A percentile compares a stretch with the other conserved stretches of the same genome.
These are phyloP conservation scores for Turnix velox DNA, from an alignment of 2,113 vertebrate species.

Conservation along the genomic window DNA sequence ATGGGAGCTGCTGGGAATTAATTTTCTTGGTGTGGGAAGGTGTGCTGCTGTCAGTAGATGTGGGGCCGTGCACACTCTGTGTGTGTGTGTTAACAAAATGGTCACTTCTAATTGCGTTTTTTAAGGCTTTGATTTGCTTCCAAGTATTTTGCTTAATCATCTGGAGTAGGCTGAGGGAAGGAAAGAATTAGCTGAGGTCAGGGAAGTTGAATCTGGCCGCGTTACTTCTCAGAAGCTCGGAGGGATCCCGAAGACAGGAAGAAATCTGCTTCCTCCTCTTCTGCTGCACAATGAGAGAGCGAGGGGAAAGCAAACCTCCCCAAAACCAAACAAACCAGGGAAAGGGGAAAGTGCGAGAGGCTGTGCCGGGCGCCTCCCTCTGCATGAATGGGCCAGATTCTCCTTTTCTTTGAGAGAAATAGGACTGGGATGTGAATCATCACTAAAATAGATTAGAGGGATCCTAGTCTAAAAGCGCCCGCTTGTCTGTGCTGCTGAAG, in stretches of 20 bases:
- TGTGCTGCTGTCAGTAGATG: neutral
- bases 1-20: neutral
- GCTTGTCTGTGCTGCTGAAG: neutral
- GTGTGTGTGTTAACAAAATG: neutral
- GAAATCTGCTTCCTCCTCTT: neutral
- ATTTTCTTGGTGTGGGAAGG: neutral
- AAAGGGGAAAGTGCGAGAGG: rapidly evolving
- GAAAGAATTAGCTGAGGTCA: slow-evolving; percentile 63
- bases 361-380: neutral
- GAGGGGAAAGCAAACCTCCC: neutral
- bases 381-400: rapidly evolving
- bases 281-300: neutral
- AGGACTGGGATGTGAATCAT: neutral
- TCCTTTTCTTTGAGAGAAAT: neutral
- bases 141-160: slow-evolving; percentile 64
- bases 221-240: neutral
- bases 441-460: neutral
- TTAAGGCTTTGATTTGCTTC: slow-evolving; percentile 60
- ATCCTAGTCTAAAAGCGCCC: neutral
- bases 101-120: slow-evolving; percentile 49
- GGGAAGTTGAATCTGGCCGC: slow-evolving; percentile 32
- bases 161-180: slow-evolving; percentile 56
- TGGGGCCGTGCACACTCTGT: neutral
- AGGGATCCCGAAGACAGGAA: neutral
- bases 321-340: neutral